A percentile compares a stretch with the other conserved stretches of the same genome.
phyloP scores from a whole-genome alignment of 2,113 vertebrate genomes.

The Hippocampus zosterae region DNA sequence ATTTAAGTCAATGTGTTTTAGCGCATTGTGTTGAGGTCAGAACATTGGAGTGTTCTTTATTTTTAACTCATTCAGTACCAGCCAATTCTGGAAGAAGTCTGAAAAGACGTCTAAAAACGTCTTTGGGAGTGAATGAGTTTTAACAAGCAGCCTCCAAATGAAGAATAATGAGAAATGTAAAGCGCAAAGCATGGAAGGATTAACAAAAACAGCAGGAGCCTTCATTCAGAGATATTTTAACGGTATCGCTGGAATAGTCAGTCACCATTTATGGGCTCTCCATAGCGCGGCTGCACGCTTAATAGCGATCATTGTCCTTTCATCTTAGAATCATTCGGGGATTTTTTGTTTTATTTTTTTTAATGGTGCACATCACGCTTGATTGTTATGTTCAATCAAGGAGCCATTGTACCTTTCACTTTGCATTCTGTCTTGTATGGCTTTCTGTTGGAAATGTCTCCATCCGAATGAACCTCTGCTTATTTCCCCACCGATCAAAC shows the following conservation, averaged over 20 bases:
- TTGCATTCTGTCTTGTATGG: background rate
- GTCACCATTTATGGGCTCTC: slow-evolving; percentile 60
- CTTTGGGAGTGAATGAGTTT: background rate
- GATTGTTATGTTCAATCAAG: slow-evolving; percentile 16
- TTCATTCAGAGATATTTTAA: slow-evolving; percentile 27
- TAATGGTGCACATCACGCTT: slow-evolving; percentile 7
- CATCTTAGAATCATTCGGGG: slow-evolving; percentile 23
- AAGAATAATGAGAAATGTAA: slow-evolving; percentile 4
- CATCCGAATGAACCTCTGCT: background rate
- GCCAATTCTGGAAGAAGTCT: too few relatives aligned
- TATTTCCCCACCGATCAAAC: background rate
- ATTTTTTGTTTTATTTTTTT: too few relatives aligned
- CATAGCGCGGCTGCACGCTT: slow-evolving; percentile 37
- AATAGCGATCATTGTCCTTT: slow-evolving; percentile 52
- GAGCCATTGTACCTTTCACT: slow-evolving; percentile 19
- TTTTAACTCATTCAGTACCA: too few relatives aligned
- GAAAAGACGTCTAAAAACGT: too few relatives aligned
- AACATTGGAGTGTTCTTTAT: background rate
- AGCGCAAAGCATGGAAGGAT: slow-evolving; percentile 20
- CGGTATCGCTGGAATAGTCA: slow-evolving; percentile 33
- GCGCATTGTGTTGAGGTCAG: background rate
- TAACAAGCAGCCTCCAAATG: background rate
- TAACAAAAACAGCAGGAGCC: slow-evolving; percentile 17
- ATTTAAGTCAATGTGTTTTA: background rate
- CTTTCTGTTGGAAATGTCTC: slow-evolving; percentile 2